Evolutionary conservation across 53 echinoderm and acorn worm species (phyloP).

Genomic region (Luidia sarsii): DNA sequence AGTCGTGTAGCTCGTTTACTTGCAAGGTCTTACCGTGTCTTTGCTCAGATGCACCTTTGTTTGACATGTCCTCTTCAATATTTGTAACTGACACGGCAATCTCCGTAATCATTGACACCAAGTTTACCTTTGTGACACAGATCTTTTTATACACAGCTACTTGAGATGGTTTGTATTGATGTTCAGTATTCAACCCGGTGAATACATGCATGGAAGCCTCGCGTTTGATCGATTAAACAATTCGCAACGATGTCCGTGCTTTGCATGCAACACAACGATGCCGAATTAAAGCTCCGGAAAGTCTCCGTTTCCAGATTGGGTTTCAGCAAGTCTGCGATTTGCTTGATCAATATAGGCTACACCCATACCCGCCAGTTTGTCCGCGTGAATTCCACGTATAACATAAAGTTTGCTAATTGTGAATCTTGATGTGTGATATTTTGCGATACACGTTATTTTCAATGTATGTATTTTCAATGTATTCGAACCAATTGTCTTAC

Average conservation of each 20-base stretch:
- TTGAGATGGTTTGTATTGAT: background rate
- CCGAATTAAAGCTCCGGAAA: background rate
- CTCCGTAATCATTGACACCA: background rate
- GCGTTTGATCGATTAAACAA: constrained; percentile 3
- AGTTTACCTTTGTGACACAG: background rate
- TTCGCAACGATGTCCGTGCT: background rate
- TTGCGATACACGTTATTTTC: too few species aligned
- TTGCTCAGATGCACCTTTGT: background rate
- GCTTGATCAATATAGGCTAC: too few species aligned
- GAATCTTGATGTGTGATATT: too few species aligned
- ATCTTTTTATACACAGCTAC: background rate
- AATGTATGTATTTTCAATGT: too few species aligned
- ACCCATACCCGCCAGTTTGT: background rate
- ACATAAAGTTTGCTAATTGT: too few species aligned
- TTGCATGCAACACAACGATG: background rate
- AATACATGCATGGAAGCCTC: background rate
- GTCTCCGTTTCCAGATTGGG: background rate
- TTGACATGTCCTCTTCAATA: background rate
- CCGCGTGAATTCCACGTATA: constrained; percentile 13
- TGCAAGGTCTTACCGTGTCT: too few species aligned
- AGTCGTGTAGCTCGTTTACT: too few species aligned
- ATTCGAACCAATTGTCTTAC: too few species aligned
- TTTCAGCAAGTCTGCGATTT: constrained; percentile 18
- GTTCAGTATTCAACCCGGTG: background rate
- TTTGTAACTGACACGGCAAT: background rate